Evolutionary conservation across 2,113 vertebrate species (phyloP).

Genomic region (Leptobrachium ailaonicum): DNA sequence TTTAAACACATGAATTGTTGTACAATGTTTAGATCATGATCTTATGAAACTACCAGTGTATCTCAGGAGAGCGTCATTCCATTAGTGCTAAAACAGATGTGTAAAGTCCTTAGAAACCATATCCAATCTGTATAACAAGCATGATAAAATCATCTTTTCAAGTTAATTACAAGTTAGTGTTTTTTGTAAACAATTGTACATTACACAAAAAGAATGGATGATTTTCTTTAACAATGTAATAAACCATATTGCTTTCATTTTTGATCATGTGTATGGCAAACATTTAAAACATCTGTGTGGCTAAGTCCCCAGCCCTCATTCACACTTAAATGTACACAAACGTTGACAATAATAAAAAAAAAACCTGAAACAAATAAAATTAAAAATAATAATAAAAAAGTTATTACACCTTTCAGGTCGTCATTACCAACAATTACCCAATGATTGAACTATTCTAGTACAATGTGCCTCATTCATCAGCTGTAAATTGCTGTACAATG

Average conservation of each 20-base stretch:
- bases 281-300: constrained; percentile 65
- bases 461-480: constrained; percentile 92
- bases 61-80: constrained; percentile 44
- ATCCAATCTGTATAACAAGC: background rate
- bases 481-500: constrained; percentile 82
- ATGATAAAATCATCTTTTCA: constrained; percentile 43
- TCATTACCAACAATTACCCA: constrained; percentile 81
- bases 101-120: constrained; percentile 27
- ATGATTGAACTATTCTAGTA: constrained; percentile 86
- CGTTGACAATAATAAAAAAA: constrained; percentile 55
- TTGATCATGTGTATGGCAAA: constrained; percentile 69
- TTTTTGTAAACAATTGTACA: constrained; percentile 80
- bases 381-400: constrained; percentile 35
- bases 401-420: constrained; percentile 91
- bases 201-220: constrained; percentile 78
- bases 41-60: constrained; percentile 54
- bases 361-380: constrained; percentile 54
- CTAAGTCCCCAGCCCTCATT: constrained; percentile 72
- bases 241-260: constrained; percentile 80
- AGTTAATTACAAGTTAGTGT: constrained; percentile 66
- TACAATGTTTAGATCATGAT: constrained; percentile 63
- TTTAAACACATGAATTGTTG: constrained; percentile 61
- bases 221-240: constrained; percentile 74
- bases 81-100: constrained; percentile 22
- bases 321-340: constrained; percentile 66